These are phyloP conservation scores for Yponomeuta plumbellus DNA, from an alignment of 2,888 invertebrate genomes.

Conservation along the genomic window DNA sequence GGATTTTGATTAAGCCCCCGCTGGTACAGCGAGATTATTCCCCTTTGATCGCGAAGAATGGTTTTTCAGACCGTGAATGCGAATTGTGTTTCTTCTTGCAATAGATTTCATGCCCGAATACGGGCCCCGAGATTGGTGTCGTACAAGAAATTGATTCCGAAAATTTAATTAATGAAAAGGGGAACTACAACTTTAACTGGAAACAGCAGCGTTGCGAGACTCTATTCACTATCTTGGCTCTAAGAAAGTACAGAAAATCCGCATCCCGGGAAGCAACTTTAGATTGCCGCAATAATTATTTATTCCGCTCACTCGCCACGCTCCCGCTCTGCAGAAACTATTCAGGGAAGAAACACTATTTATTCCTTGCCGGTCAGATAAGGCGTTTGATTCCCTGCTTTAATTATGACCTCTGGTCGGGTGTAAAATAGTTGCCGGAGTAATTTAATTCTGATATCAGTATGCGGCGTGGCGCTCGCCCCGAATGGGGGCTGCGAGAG, in stretches of 20 bases:
- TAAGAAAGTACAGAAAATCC: slow-evolving; percentile 33
- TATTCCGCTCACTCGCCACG: slow-evolving; percentile 71
- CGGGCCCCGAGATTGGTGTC: background rate
- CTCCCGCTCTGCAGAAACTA: slow-evolving; percentile 59
- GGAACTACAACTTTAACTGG: background rate
- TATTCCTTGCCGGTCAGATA: slow-evolving; percentile 73
- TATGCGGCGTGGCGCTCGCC: slow-evolving; percentile 58
- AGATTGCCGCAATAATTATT: slow-evolving; percentile 73
- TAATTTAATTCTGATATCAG: slow-evolving; percentile 72
- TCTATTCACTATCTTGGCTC: slow-evolving; percentile 10
- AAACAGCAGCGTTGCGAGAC: slow-evolving; percentile 11
- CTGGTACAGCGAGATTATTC: slow-evolving; percentile 72
- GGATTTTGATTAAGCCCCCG: slow-evolving; percentile 75
- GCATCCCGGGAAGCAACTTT: slow-evolving; percentile 53
- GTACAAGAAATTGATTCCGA: background rate
- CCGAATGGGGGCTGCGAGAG: slow-evolving; percentile 42
- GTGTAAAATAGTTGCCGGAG: slow-evolving; percentile 68
- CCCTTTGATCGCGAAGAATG: slow-evolving; percentile 75
- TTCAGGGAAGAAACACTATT: slow-evolving; percentile 73
- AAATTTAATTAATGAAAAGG: slow-evolving; percentile 4
- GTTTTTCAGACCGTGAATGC: slow-evolving; percentile 73
- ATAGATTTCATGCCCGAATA: slow-evolving; percentile 47
- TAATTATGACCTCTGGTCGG: slow-evolving; percentile 74
- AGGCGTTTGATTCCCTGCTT: slow-evolving; percentile 73
- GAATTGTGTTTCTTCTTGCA: slow-evolving; percentile 70